Percentiles rank a stretch among this genome's conserved stretches.
Conservation (phyloP, 35 echinoderm and acorn worm genomes). For the Holothuria glaberrima region DNA sequence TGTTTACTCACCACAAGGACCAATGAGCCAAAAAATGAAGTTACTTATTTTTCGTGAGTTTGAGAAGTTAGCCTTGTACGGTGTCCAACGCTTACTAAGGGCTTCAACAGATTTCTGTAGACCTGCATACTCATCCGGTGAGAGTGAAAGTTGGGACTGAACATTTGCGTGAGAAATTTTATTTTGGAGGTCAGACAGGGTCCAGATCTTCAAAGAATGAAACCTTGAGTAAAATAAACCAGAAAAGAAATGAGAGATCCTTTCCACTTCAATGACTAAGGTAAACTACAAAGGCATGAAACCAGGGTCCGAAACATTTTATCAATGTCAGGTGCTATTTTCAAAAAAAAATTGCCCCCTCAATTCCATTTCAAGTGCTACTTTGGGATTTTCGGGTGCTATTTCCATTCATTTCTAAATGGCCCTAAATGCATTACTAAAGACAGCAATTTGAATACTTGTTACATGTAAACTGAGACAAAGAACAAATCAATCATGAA, state of each 20-base stretch:
- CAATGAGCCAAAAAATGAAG: slow-evolving; percentile 11
- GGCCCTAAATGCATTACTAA: too few relatives aligned
- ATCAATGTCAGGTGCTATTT: too few relatives aligned
- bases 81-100: neutral
- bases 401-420: too few relatives aligned
- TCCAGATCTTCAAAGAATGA: slow-evolving; percentile 47
- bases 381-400: too few relatives aligned
- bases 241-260: neutral
- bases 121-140: neutral
- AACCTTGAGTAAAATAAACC: neutral
- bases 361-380: too few relatives aligned
- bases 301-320: too few relatives aligned
- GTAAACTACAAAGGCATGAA: too few relatives aligned
- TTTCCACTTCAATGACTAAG: neutral
- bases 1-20: neutral
- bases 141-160: slow-evolving; percentile 8
- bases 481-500: too few relatives aligned
- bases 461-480: too few relatives aligned
- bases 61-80: slow-evolving; percentile 52
- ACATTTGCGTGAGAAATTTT: slow-evolving; percentile 5
- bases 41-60: slow-evolving; percentile 39
- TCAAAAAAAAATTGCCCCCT: too few relatives aligned
- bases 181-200: neutral
- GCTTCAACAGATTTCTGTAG: slow-evolving; percentile 42
- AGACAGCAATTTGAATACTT: too few relatives aligned